Evolutionary conservation across 1,140 invertebrate species (phyloP).

Genomic region (Leguminivora glycinivorella): DNA sequence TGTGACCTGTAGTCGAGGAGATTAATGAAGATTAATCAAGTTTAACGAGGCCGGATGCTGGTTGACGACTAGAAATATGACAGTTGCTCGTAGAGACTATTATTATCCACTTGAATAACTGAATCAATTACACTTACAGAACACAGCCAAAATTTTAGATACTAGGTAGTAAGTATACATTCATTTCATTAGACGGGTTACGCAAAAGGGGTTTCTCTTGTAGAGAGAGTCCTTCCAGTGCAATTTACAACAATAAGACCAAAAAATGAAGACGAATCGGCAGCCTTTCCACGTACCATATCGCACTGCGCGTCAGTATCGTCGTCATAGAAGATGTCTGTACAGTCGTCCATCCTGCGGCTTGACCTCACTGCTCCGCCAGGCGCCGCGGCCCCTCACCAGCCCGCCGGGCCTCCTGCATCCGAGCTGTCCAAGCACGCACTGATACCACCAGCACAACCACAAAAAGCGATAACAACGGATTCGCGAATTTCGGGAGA

Average conservation of each 20-base stretch:
- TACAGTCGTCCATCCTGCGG: conserved; percentile 72
- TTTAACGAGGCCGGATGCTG: conserved; percentile 10
- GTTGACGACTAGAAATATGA: background rate
- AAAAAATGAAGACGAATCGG: conserved; percentile 8
- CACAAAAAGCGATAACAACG: conserved; percentile 46
- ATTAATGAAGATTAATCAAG: conserved; percentile 25
- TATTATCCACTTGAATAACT: background rate
- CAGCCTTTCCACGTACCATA: conserved; percentile 58
- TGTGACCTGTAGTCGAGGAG: background rate
- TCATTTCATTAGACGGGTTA: background rate
- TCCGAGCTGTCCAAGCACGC: conserved; percentile 63
- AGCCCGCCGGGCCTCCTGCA: conserved; percentile 59
- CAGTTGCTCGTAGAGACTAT: background rate
- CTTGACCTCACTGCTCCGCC: conserved; percentile 58
- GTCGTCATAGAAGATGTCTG: conserved; percentile 71
- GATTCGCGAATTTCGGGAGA: conserved; percentile 59
- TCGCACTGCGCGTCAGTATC: conserved; percentile 73
- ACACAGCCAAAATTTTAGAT: background rate
- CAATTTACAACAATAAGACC: background rate
- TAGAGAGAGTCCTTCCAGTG: background rate
- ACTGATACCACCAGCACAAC: conserved; percentile 51
- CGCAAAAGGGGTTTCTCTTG: background rate
- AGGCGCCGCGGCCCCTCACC: conserved; percentile 47
- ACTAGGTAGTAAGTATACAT: background rate
- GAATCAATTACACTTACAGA: background rate